Base-by-base conservation (phyloP, 1,140 invertebrate genomes). In the Drosophila repletoides region DNA sequence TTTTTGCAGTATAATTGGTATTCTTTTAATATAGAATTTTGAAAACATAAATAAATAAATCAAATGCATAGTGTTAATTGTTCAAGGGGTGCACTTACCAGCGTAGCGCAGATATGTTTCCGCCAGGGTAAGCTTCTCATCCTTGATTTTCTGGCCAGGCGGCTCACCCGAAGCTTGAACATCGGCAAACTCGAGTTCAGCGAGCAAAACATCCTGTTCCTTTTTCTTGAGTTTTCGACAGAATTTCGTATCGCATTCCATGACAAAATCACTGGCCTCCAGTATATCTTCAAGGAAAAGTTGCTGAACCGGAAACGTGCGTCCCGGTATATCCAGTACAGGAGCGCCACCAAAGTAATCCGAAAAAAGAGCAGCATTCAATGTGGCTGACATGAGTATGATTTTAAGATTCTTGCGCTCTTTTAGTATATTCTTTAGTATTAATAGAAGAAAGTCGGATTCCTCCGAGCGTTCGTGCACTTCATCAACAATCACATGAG, bases 381-480 rank as follows among this genome's bases (percentile, higher is more conserved):
- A 79, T 0, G 96, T 97, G 1, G 96, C 96, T 88, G 95, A 97
- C 96, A 97, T 97, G 0, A 97, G 89, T 59, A 97, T 94, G 2
- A 97, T 92, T 87, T 95, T 96, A 5, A 98, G 88, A 86, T 97
- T 94, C 43, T 92, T 92, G 36, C 96, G 92, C 10, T 93, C 90
- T 12, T 89, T 90, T 31, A 97, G 84, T 22, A 97, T 91, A 69
- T 95, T 93, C 89, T 94, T 94, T n/a, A 97, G 87, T 38, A 97
- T 94, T 26, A 97, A 92, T 26, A 97, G 80, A 3, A 97, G 90
- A 76, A 97, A 97, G 89, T 97, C 96, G 71, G 96, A 96, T 88
- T 98, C 97, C 87, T 96, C 94, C 31, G 94, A 95, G 60, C 97
- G 92, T 90, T 98, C 97, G 88, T 98, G 97, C 2, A 98, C 95